Base-by-base conservation (phyloP, 2,113 vertebrate genomes). In the Copsychus sechellarum region DNA sequence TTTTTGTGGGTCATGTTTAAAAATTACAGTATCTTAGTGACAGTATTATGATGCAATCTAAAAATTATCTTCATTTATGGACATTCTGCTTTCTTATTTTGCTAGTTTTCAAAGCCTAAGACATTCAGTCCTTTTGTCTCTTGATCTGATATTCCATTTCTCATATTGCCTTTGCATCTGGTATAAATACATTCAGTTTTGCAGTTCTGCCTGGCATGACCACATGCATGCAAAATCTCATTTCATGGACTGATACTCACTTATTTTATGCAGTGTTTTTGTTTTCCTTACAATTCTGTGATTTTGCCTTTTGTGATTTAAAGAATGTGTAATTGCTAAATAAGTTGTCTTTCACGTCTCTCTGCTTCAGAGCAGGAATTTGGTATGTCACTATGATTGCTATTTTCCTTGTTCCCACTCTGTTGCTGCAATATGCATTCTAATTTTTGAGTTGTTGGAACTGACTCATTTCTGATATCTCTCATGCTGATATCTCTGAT, bases 301-400 rank as follows among this genome's bases (percentile, higher is more conserved):
- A 36, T 79, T 60, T 87, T 81, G 9, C 42, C 31, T 79, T 90
- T 76, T 93, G 65, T 79, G 40, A 56, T 85, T 73, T 93, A 74
- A 92, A 91, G 87, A 91, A 66, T 64, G 31, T 57, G 17, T 76
- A 79, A 85, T 93, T 88, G 74, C 90, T 88, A 81, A 84, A 85
- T 42, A 31, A 80, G 61, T 90, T 90, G 43, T 48, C 78, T 89
- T 94, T 82, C 74, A 72, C 1, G 18, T 86, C 53, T 16, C 40
- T 42, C 48, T 90, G 43, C 70, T 85, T 87, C 84, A 91, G 70
- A 85, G 56, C 4, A 87, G 40, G 66, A 81, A 82, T 79, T 72
- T 57, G 28, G 31, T 48, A 40, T 61, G 57, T 29, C 12, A 3
- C 48, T 76, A 6, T 87, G 74, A 90, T 88, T 72, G 83, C 33